Conservation (phyloP, 2,888 invertebrate genomes). For the Cantharis flavilabris region DNA sequence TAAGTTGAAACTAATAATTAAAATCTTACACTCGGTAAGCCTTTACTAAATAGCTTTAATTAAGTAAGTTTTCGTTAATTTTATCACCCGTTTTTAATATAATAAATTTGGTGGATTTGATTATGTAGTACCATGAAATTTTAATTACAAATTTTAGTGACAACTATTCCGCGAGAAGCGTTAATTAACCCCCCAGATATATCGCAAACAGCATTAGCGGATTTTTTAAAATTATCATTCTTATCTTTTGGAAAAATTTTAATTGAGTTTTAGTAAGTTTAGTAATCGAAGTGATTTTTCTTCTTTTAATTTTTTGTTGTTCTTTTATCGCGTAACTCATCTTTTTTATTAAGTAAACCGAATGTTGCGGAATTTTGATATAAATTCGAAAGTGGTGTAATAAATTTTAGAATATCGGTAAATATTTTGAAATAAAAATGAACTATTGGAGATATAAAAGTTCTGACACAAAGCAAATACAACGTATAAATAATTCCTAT, state of each 20-base stretch:
- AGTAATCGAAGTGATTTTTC: not conserved
- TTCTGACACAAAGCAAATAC: not conserved
- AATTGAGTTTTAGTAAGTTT: not conserved
- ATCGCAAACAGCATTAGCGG: not conserved
- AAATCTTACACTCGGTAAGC: not conserved
- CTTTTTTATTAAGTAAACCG: not conserved
- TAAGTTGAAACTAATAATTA: not conserved
- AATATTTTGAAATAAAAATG: not conserved
- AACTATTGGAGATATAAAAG: not conserved
- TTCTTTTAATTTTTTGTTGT: not conserved
- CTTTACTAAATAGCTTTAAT: not conserved
- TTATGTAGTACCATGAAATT: not conserved
- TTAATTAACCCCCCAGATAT: not conserved
- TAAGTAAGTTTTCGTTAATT: not conserved
- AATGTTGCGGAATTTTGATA: not conserved
- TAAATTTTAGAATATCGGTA: not conserved
- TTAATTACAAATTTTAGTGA: not conserved
- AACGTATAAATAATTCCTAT: not conserved
- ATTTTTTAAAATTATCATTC: not conserved
- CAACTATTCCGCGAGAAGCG: not conserved
- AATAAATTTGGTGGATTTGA: not conserved
- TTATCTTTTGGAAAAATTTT: not conserved
- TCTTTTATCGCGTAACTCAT: not conserved
- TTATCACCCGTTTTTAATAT: not conserved
- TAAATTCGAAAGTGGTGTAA: not conserved